A percentile compares a stretch with the other conserved stretches of the same genome.
Evolutionary conservation across 2,113 vertebrate species (phyloP).

Genomic region (Serranochromis macrocephalus): DNA sequence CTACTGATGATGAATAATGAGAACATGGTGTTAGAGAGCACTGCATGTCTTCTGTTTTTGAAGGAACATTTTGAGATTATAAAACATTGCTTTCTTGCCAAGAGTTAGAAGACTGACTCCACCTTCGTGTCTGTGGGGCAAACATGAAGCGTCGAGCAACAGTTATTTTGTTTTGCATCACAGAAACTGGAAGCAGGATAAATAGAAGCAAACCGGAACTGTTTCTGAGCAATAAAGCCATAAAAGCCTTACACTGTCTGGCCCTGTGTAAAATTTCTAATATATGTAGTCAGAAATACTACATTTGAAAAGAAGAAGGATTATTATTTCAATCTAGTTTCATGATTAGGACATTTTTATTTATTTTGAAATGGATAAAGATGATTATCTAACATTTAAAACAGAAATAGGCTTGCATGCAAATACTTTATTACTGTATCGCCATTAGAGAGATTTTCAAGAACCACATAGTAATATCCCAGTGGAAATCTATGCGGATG

Average conservation of each 20-base stretch:
- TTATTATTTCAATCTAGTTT: not conserved
- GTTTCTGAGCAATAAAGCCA: not conserved
- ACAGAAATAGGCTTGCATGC: not conserved
- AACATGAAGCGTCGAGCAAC: not conserved
- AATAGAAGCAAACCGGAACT: not conserved
- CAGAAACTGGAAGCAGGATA: not conserved
- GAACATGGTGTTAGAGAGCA: not conserved
- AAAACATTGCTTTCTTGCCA: not conserved
- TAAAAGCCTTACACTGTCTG: not conserved
- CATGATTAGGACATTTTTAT: not conserved
- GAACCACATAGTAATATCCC: not conserved
- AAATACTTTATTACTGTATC: not conserved
- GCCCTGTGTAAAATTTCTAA: not conserved
- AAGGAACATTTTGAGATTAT: not conserved
- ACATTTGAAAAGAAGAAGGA: not conserved
- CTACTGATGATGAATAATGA: not conserved
- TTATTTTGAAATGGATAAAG: not conserved
- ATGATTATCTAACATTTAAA: not conserved
- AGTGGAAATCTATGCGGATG: not conserved
- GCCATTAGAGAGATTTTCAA: not conserved
- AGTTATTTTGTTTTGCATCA: not conserved
- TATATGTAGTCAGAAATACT: not conserved
- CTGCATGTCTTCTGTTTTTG: not conserved
- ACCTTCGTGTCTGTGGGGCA: not conserved
- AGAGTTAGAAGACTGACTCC: not conserved